Evolutionary conservation across 1,140 invertebrate genomes (phyloP).

Genomic region (Caenorhabditis inopinata): DNA sequence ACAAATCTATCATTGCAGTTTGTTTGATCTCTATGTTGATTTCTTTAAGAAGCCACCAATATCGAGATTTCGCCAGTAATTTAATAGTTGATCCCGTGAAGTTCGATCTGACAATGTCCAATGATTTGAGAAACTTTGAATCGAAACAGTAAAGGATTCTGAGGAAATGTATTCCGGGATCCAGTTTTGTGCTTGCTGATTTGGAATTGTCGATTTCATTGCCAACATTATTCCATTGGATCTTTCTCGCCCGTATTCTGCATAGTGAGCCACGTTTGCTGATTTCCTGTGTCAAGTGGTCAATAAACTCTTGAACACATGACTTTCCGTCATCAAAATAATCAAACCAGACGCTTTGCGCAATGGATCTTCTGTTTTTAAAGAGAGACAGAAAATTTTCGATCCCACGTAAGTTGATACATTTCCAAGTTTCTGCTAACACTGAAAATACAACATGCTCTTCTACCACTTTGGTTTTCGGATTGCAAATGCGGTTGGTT

Average conservation of each 20-base stretch:
- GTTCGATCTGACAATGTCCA: slow-evolving; percentile 3
- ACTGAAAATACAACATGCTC: background rate
- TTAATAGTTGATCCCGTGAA: background rate
- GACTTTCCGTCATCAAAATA: background rate
- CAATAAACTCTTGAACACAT: background rate
- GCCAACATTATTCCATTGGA: background rate
- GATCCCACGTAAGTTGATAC: background rate
- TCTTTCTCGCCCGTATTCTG: background rate
- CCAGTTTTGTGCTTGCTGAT: background rate
- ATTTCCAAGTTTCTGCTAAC: background rate
- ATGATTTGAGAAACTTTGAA: background rate
- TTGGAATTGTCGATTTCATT: no score
- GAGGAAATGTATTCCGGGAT: background rate
- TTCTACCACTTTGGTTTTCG: background rate
- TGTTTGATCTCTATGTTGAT: background rate
- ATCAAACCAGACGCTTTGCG: background rate
- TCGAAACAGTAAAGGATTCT: background rate
- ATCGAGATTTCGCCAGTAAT: background rate
- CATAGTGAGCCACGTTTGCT: background rate
- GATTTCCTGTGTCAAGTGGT: background rate
- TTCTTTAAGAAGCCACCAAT: slow-evolving; percentile 5
- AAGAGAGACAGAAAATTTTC: background rate
- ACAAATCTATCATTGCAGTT: background rate
- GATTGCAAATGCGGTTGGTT: background rate
- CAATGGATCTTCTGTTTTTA: background rate